Evolutionary conservation across 2,888 invertebrate genomes (phyloP).

Genomic region (Chrysolina haemoptera): DNA sequence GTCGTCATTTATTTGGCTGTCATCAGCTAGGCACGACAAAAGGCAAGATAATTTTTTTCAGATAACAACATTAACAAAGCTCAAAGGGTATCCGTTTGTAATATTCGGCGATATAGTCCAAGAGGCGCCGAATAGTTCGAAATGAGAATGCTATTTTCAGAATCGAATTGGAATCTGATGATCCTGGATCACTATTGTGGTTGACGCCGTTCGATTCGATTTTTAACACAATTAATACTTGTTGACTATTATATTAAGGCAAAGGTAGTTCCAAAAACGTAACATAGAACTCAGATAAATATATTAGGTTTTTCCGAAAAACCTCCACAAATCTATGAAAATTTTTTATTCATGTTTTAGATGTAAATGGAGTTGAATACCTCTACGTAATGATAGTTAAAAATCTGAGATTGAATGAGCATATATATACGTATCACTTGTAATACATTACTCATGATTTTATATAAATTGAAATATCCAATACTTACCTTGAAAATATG

Average conservation of each 20-base stretch:
- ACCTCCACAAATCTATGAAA: no score
- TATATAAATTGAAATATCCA: no score
- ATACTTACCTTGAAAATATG: no score
- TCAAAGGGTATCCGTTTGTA: neutral
- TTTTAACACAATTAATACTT: neutral
- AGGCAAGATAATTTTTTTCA: slow-evolving; percentile 46
- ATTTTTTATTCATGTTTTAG: no score
- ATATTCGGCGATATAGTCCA: neutral
- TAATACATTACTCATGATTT: no score
- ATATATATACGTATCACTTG: no score
- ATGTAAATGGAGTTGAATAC: no score
- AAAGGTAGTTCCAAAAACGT: neutral
- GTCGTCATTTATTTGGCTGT: slow-evolving; percentile 60
- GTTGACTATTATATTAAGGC: neutral
- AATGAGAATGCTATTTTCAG: neutral
- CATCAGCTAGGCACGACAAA: slow-evolving; percentile 54
- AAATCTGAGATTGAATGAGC: no score
- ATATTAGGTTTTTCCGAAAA: no score
- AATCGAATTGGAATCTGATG: neutral
- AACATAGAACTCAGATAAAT: no score
- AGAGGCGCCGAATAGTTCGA: neutral
- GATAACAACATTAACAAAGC: slow-evolving; percentile 32
- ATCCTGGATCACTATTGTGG: neutral
- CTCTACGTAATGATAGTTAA: no score
- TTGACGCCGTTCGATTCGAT: neutral